A percentile compares a stretch with the other conserved stretches of the same genome.
phyloP scores from a whole-genome alignment of 1,140 invertebrate genomes.

The Plectus sambesii region DNA sequence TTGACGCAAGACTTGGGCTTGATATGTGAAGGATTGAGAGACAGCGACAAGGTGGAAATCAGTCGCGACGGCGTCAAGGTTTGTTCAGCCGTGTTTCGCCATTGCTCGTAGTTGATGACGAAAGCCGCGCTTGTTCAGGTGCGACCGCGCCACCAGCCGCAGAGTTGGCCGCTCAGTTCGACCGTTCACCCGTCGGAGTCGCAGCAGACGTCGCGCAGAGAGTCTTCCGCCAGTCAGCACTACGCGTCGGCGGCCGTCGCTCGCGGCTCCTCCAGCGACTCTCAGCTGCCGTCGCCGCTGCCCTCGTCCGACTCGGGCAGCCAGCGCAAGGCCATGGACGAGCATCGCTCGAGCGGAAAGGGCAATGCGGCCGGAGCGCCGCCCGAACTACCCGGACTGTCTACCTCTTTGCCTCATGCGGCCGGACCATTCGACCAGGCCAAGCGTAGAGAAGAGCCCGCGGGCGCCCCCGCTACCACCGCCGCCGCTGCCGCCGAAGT shows the following conservation, averaged over 20 bases:
- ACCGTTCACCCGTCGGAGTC: no score
- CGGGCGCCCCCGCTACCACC: conserved; percentile 3
- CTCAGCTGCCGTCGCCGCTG: background rate
- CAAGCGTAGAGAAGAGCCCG: conserved; percentile 4
- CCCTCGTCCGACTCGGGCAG: background rate
- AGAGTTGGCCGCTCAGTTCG: conserved; percentile 15
- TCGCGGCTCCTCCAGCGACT: background rate
- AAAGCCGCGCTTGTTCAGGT: no score
- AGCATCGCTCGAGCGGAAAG: no score
- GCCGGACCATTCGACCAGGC: conserved; percentile 7
- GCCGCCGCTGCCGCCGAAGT: conserved; percentile 4
- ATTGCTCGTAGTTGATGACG: no score
- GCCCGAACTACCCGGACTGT: no score
- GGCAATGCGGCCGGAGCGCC: no score
- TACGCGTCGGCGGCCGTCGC: background rate
- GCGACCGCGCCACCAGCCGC: conserved; percentile 23
- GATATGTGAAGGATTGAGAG: conserved; percentile 54
- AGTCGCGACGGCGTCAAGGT: conserved; percentile 26
- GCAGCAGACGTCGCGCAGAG: no score
- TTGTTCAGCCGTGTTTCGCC: no score
- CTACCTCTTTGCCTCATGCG: no score
- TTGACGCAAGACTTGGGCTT: conserved; percentile 70
- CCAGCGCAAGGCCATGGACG: no score
- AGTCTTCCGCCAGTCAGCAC: conserved; percentile 1
- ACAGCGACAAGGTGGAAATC: conserved; percentile 40